These are phyloP conservation scores for Campoplex nolae DNA, from an alignment of 2,888 invertebrate species.

Conservation along the genomic window DNA sequence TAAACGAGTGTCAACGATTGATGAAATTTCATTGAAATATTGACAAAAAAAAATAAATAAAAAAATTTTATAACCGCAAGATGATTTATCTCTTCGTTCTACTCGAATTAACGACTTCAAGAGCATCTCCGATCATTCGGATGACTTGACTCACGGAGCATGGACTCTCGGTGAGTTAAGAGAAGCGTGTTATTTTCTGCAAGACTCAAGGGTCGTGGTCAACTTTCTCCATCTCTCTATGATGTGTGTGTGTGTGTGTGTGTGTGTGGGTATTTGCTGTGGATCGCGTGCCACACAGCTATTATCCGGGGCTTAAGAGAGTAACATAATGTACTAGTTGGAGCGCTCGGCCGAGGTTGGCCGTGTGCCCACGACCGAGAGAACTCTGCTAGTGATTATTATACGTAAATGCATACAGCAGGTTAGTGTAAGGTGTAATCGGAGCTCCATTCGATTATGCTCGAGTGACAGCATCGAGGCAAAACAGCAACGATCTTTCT, in stretches of 20 bases:
- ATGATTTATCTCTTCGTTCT: neutral
- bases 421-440: constrained; percentile 52
- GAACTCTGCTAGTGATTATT: constrained; percentile 28
- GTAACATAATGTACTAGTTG: constrained; percentile 28
- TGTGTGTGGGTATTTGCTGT: constrained; percentile 58
- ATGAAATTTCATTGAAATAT: too few species aligned
- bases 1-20: too few species aligned
- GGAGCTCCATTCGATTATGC: constrained; percentile 63
- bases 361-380: constrained; percentile 63
- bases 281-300: constrained; percentile 74
- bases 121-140: neutral
- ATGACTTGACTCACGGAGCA: constrained; percentile 32
- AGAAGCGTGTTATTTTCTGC: constrained; percentile 65
- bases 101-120: neutral
- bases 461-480: constrained; percentile 60
- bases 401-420: constrained; percentile 30
- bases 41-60: too few species aligned
- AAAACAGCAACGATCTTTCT: constrained; percentile 16
- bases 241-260: constrained; percentile 61
- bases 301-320: constrained; percentile 65
- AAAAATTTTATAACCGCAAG: too few species aligned
- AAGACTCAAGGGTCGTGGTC: constrained; percentile 78
- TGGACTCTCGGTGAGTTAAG: constrained; percentile 23
- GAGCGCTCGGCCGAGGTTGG: constrained; percentile 25
- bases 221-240: constrained; percentile 80